Conservation (phyloP, 2,797 vertebrate genomes). For the Hapalemur alaotrensis region DNA sequence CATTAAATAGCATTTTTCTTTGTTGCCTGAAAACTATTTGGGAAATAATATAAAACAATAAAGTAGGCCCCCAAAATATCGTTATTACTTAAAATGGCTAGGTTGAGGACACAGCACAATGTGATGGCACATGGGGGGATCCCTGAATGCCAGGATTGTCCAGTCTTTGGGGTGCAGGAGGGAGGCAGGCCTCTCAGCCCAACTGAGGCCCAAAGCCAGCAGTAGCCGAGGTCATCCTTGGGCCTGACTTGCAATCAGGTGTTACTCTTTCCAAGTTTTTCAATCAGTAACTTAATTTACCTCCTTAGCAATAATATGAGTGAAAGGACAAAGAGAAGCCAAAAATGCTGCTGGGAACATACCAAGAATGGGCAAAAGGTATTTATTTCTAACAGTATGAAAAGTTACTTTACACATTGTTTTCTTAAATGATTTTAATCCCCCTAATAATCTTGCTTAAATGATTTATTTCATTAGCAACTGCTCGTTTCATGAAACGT, state of each 20-base stretch:
- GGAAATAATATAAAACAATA: background rate
- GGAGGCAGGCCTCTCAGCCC: fast-evolving
- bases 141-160: background rate
- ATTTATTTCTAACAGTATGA: background rate
- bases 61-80: background rate
- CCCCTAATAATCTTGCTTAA: background rate
- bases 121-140: background rate
- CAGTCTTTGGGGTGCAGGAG: fast-evolving
- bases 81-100: background rate
- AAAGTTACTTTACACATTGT: background rate
- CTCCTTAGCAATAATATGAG: background rate
- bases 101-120: background rate
- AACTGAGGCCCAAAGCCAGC: background rate
- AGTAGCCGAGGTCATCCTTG: background rate
- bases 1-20: background rate
- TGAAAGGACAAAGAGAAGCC: background rate
- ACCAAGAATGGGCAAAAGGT: background rate
- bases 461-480: background rate
- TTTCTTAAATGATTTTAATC: background rate
- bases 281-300: background rate
- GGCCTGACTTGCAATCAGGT: background rate
- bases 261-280: background rate
- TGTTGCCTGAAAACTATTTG: background rate
- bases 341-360: background rate
- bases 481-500: background rate